Base-by-base conservation (phyloP, 2,888 invertebrate genomes). In the Ornithoptera alexandrae region DNA sequence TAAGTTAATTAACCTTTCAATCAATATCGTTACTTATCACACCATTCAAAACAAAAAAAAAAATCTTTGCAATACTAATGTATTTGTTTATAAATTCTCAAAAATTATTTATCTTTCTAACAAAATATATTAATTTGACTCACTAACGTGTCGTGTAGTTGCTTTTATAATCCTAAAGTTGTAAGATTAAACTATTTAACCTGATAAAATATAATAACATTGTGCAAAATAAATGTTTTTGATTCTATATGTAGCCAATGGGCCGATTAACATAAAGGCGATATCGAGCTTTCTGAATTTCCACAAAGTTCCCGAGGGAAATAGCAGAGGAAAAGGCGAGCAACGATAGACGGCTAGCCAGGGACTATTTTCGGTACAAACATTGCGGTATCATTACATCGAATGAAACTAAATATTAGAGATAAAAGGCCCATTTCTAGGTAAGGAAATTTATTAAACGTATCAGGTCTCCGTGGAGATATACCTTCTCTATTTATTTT, bases 301-400 rank as follows among this genome's bases (percentile, higher is more conserved):
- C 61, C 30, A 36, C 20, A 18, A 42, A 36, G 57, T 12, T 69
- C 69, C 65, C 61, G 15, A 42, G 69, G 65, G 65, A 65, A 69
- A 69, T 62, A 69, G 65, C 65, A 65, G 56, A 69, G 60, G 65
- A 65, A 69, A 69, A 69, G 61, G 30, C 57, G 46, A 42, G 56
- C 57, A 50, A 58, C 62, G 58, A 65, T 65, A 50, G 69, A 69
- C 57, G 57, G 65, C 65, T 58, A 65, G 62, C 46, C 20, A 69
- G 69, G 58, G 65, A 65, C 65, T 58, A 57, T 69, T 62, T 69
- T 69, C 42, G 50, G 65, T 65, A 62, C 39, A 69, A 62, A 60
- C 62, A 61, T 69, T 65, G 56, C 68, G 65, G 61, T 69, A 62
- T 65, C 59, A 69, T 69, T 61, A 69, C 69, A 61, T 69, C 46